These are phyloP conservation scores for Frieseomelitta varia DNA, from an alignment of 1,140 invertebrate genomes.

Conservation along the genomic window DNA sequence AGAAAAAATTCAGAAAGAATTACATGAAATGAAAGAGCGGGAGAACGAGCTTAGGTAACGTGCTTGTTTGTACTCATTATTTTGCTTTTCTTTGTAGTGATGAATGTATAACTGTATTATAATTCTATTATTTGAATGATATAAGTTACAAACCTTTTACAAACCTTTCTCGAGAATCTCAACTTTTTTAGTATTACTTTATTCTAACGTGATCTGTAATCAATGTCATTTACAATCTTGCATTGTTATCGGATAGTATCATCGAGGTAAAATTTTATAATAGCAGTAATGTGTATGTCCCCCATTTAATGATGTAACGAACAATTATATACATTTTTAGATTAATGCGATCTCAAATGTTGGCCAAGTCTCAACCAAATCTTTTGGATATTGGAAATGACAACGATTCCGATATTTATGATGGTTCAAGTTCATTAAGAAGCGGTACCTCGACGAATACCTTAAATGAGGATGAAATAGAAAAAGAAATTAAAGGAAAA, in stretches of 20 bases:
- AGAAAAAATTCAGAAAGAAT: constrained; percentile 90
- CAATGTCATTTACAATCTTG: neutral
- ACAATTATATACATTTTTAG: constrained; percentile 65
- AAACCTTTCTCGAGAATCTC: neutral
- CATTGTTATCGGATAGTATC: neutral
- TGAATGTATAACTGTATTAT: neutral
- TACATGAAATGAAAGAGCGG: constrained; percentile 88
- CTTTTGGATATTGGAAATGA: constrained; percentile 77
- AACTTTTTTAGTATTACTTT: neutral
- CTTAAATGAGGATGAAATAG: constrained; percentile 73
- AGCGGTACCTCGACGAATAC: constrained; percentile 74
- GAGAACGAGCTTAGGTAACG: constrained; percentile 88
- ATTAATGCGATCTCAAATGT: constrained; percentile 78
- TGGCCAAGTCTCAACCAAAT: constrained; percentile 82
- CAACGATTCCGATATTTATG: constrained; percentile 75
- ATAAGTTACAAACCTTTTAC: neutral
- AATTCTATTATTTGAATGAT: too few species aligned
- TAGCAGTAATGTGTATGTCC: neutral
- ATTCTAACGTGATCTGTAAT: neutral
- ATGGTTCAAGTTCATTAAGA: constrained; percentile 71
- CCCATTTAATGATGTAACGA: constrained; percentile 22
- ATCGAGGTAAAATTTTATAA: constrained; percentile 16
- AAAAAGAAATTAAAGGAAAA: constrained; percentile 70
- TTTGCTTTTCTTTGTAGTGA: neutral
- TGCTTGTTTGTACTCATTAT: too few species aligned